Evolutionary conservation across 2,797 vertebrate genomes (phyloP), one percentile per base, ranked within the genome.

Genomic region (Sebastes jordani): DNA sequence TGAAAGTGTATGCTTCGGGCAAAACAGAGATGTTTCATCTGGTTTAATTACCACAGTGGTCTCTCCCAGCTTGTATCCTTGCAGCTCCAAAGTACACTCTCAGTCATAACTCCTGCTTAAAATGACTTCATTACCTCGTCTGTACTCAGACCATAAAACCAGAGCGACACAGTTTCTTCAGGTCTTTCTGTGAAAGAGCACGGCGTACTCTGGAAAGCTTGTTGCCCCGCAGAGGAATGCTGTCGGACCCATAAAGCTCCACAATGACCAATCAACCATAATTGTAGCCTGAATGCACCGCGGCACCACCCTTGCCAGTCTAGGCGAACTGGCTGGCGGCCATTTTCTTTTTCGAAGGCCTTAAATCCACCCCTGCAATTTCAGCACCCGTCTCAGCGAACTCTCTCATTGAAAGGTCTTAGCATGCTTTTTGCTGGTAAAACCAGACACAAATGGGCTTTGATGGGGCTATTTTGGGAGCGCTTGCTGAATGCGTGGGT

Each of bases 341-440:
- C 88, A 86, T 89, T 80, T 87, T 91, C 68, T 76, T 84, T 88
- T 86, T 78, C n/a, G 3, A 87, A 82, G 78, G 73, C 71, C 74
- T 78, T 66, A 80, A 89, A 85, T 75, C 78, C 64, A 83, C 71
- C 86, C 78, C 83, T 92, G 80, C 91, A 94, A 91, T 93, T 93
- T 83, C 42, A 71, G 58, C 69, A 88, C 58, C 73, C 74, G 59
- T 52, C 65, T 63, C 64, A 8, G 46, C 25, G 4, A 79, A 61
- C 83, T 80, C 81, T 88, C 38, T 90, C 78, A 86, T 73, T 86
- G 83, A 78, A 82, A 63, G 29, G 42, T 81, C 61, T 67, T 63
- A 80, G 5, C 67, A 74, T 85, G 78, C 30, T 64, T 54, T 77
- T 54, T 77, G 64, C 71, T 87, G 64, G 63, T 91, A 78, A 87